phyloP scores from a whole-genome alignment of 64 coral and sea anemone species.

The Astreopora myriophthalma region DNA sequence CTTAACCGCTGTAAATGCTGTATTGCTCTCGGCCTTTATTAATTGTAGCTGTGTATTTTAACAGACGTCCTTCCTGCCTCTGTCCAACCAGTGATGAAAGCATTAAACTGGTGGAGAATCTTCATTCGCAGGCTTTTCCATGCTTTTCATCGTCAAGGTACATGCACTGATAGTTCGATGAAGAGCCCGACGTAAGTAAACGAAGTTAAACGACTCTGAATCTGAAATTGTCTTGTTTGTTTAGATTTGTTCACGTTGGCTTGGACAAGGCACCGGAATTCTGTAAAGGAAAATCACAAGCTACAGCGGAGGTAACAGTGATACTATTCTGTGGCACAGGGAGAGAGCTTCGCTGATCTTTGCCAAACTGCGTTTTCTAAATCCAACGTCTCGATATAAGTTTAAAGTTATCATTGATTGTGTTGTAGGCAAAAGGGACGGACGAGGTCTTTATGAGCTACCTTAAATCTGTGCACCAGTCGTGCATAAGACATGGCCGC shows the following conservation, averaged over 20 bases:
- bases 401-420: background rate
- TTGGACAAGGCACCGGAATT: conserved; percentile 80
- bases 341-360: background rate
- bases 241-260: conserved; percentile 92
- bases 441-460: conserved; percentile 75
- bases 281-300: conserved; percentile 75
- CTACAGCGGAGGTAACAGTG: conserved; percentile 55
- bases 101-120: conserved; percentile 53
- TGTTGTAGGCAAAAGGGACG: conserved; percentile 64
- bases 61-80: conserved; percentile 67
- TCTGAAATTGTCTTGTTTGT: background rate
- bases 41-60: background rate
- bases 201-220: too few relatives aligned
- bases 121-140: conserved; percentile 77
- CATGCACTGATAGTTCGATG: background rate
- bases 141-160: conserved; percentile 90
- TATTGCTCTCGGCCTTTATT: background rate
- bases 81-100: conserved; percentile 77
- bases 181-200: too few relatives aligned
- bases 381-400: too few relatives aligned
- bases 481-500: conserved; percentile 63
- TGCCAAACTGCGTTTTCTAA: background rate
- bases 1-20: too few relatives aligned
- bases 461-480: conserved; percentile 57
- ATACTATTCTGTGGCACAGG: background rate